Evolutionary conservation across 2,888 invertebrate genomes (phyloP), one percentile per base, ranked within the genome.

Genomic region (Cancer borealis): DNA sequence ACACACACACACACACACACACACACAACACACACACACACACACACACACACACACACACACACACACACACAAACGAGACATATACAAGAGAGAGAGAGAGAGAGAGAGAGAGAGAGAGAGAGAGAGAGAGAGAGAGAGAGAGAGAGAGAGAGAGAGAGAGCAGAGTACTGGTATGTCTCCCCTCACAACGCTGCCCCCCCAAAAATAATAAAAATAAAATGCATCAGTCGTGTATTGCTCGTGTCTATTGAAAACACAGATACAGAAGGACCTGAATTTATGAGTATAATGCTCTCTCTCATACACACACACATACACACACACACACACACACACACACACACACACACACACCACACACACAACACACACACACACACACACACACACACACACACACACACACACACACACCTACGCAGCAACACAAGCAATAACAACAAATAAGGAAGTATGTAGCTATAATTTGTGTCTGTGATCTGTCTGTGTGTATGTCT

Each of bases 101-200:
- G 39, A 39, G 39, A 39, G 39, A 39, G 39, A 39, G 39, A 39
- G 39, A 39, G 39, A 46, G 88, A 46, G 88, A 46, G 88, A 46
- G 88, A 46, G 88, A 46, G 88, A 21, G 87, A 45, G 87, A 45
- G 87, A 45, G 87, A 45, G 87, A 45, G 87, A 45, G 87, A 45
- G 87, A 45, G 87, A 45, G 87, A 45, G 87, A 45, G 87, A 3
- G 30, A 45, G 87, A 3, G 87, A 45, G 87, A 14, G 30, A 0
- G 0, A 45, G 26, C 17, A 66, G 66, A 66, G 66, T 4, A 66
- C n/a, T n/a, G 6, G n/a, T n/a, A 4, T n/a, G n/a, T n/a, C 17
- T 8, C 54, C 54, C 8, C 14, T 17, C 54, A 54, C 79, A 30
- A 30, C 30, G 0, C 30, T 6, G 1, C 30, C 79, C 6, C 10